Base-by-base conservation (phyloP, 2,888 invertebrate genomes). In the Allacma fusca region DNA sequence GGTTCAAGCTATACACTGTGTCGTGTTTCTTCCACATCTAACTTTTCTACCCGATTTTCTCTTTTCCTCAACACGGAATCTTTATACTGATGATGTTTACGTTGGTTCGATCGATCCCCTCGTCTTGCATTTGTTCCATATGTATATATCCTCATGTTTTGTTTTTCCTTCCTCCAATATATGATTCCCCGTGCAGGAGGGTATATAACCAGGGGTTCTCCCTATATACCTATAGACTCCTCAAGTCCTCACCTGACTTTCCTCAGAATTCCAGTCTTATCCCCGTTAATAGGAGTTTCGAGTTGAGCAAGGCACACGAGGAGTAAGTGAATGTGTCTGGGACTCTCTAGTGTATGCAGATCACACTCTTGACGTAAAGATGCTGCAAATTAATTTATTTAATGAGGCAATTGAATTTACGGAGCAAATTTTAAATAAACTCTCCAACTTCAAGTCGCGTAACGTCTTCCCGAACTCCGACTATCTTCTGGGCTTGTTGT, bases 41-140 rank as follows among this genome's bases (percentile, higher is more conserved):
- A 50, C 70, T 70, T 50, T 70, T 70, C 50, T 70, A 50, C 70
- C 70, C 70, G 50, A 70, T 44, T 70, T 70, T 50, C 50, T 70
- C 26, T 70, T 44, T 70, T 50, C 70, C 70, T 70, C 28, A 65
- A 29, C 65, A 65, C 28, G 65, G 65, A 26, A 43, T 50, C 50
- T 70, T 68, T 70, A 70, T 70, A 50, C 50, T 70, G 70, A 70
- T 70, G 70, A 50, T 70, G 70, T 70, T 44, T 70, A 50, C 28
- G 44, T 26, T 50, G 44, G 50, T 70, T 50, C 70, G 70, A 70
- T 70, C 70, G 70, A 70, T 70, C 70, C 70, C 70, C 70, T 26
- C 50, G 43, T 50, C 70, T 70, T 50, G 70, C 70, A 70, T 70
- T 70, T 70, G 44, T 70, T 70, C 44, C 70, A 70, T 16, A 70